Evolutionary conservation across 92 coral and sea anemone species (phyloP).

Genomic region (Epizoanthus rinbou): DNA sequence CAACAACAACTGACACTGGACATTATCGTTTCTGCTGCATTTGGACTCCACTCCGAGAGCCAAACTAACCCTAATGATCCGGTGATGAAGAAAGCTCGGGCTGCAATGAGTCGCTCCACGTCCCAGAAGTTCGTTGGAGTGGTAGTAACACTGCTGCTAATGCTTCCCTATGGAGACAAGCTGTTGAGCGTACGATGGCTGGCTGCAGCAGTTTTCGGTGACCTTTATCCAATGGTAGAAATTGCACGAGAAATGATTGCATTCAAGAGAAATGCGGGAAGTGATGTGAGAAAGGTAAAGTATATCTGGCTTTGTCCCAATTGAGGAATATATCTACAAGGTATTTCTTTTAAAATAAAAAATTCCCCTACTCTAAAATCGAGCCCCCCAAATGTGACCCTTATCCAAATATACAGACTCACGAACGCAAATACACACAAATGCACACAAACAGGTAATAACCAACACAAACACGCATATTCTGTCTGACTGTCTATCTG

Average conservation of each 20-base stretch:
- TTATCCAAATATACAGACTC: no score
- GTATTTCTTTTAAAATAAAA: no score
- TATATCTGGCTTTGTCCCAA: no score
- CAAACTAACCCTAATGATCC: conserved; percentile 70
- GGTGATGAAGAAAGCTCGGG: conserved; percentile 42
- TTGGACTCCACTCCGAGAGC: conserved; percentile 62
- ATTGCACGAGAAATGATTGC: conserved; percentile 14
- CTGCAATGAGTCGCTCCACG: conserved; percentile 18
- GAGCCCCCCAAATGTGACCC: no score
- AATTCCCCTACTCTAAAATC: no score
- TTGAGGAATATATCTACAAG: no score
- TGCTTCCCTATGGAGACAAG: conserved; percentile 34
- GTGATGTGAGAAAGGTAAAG: no score
- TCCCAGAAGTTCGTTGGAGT: not conserved
- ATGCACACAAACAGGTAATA: no score
- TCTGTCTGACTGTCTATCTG: no score
- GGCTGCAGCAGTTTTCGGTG: not conserved
- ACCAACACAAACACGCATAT: no score
- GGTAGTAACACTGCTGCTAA: not conserved
- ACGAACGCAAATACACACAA: no score
- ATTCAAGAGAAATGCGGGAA: not conserved
- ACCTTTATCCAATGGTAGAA: not conserved
- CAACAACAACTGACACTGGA: conserved; percentile 60
- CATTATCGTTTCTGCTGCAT: conserved; percentile 53
- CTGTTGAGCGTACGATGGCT: not conserved